A percentile compares a stretch with the other conserved stretches of the same genome.
phyloP scores from a whole-genome alignment of 1,140 invertebrate species.

The Diploscapter pachys region DNA sequence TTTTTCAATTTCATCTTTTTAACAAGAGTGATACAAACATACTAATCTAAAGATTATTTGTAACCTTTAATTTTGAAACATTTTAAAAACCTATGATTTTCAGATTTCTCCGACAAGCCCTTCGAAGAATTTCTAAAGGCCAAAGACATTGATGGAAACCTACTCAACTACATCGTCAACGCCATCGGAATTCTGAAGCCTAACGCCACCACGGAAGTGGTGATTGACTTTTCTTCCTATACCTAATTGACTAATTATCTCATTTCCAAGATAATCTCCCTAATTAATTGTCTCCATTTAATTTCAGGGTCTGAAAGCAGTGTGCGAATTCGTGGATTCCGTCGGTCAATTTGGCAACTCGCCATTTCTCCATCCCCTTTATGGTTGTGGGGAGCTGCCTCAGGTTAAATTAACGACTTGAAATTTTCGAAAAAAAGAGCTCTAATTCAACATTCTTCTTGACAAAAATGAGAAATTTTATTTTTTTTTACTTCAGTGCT shows the following conservation, averaged over 20 bases:
- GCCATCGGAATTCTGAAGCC: conserved; percentile 82
- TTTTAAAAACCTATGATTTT: conserved; percentile 39
- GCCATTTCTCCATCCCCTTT: conserved; percentile 91
- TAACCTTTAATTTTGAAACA: not conserved
- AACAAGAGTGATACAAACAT: no score
- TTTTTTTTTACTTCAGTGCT: conserved; percentile 1
- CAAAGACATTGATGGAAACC: conserved; percentile 78
- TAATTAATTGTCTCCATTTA: not conserved
- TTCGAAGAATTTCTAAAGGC: conserved; percentile 79
- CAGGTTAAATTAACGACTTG: not conserved
- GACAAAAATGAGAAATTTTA: no score
- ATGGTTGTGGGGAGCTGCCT: conserved; percentile 84
- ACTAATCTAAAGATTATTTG: not conserved
- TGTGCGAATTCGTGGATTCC: conserved; percentile 78
- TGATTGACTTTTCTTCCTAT: conserved; percentile 23
- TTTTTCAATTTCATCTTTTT: no score
- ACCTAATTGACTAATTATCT: not conserved
- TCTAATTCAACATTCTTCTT: no score
- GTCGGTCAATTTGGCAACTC: conserved; percentile 90
- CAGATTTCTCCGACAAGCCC: conserved; percentile 74
- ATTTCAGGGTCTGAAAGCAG: conserved; percentile 70
- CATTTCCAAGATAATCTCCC: no score
- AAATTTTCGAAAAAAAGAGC: no score
- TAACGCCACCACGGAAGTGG: conserved; percentile 68
- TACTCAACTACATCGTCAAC: conserved; percentile 85